Evolutionary conservation across 2,797 vertebrate genomes (phyloP).

Genomic region (Pipistrellus nathusii): DNA sequence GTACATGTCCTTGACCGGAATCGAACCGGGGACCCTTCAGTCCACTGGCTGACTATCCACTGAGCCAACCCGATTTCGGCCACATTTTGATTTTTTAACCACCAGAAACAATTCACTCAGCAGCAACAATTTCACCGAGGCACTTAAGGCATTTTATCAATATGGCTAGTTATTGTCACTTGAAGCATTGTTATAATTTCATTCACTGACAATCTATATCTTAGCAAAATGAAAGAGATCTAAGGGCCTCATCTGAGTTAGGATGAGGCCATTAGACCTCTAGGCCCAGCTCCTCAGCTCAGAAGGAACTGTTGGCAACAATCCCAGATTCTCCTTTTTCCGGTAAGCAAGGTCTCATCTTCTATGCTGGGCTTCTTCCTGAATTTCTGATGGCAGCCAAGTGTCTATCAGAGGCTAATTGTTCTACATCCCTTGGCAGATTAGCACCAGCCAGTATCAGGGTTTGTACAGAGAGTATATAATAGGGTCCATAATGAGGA

Average conservation of each 20-base stretch:
- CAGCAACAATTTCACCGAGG: slow-evolving; percentile 5
- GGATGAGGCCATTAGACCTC: neutral
- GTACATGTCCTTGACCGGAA: too few relatives aligned
- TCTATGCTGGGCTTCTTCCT: slow-evolving; percentile 46
- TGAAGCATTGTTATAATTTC: slow-evolving; percentile 6
- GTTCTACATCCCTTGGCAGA: slow-evolving; percentile 60
- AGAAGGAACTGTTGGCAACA: slow-evolving; percentile 33
- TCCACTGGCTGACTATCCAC: too few relatives aligned
- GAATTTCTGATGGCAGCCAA: slow-evolving; percentile 46
- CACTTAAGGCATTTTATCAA: slow-evolving; percentile 60
- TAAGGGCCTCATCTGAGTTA: slow-evolving; percentile 3
- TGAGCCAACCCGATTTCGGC: too few relatives aligned
- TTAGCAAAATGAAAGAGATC: neutral
- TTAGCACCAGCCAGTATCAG: slow-evolving; percentile 57
- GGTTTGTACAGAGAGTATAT: slow-evolving; percentile 50
- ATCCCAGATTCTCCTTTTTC: slow-evolving; percentile 21
- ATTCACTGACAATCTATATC: neutral
- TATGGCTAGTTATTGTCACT: slow-evolving; percentile 34
- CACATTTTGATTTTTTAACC: neutral
- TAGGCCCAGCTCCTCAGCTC: neutral
- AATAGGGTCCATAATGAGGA: slow-evolving; percentile 59
- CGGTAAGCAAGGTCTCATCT: slow-evolving; percentile 49
- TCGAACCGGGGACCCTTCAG: too few relatives aligned
- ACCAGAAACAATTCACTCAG: neutral
- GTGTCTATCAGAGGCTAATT: slow-evolving; percentile 53